phyloP scores from a whole-genome alignment of 2,113 vertebrate species.

The Pitta sordida region DNA sequence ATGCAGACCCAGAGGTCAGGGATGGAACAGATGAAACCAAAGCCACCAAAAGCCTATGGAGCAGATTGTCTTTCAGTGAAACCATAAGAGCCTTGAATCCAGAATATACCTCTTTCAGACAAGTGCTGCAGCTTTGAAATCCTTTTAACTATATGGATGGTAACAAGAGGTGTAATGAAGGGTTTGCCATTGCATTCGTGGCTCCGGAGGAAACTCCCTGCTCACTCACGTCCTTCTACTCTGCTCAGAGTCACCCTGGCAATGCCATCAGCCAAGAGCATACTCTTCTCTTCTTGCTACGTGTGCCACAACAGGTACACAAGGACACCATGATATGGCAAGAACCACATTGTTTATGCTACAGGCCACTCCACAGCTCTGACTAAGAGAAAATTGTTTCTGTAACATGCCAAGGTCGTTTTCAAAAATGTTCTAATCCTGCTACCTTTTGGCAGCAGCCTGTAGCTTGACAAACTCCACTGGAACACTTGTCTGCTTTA shows the following conservation, averaged over 20 bases:
- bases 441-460: not conserved
- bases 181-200: not conserved
- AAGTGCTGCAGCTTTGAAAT: not conserved
- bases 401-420: not conserved
- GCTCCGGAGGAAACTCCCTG: not conserved
- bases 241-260: accelerated
- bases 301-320: not conserved
- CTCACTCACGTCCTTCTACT: not conserved
- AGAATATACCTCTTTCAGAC: not conserved
- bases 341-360: accelerated
- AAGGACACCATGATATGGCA: not conserved
- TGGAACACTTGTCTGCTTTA: not conserved
- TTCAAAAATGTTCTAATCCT: not conserved
- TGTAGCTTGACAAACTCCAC: not conserved
- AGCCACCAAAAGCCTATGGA: not conserved
- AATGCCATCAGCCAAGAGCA: not conserved
- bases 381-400: not conserved
- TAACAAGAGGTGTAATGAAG: not conserved
- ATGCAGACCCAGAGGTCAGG: accelerated
- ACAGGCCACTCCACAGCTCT: not conserved
- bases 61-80: not conserved
- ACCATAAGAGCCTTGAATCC: not conserved
- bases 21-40: not conserved
- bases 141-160: not conserved
- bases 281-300: accelerated